phyloP scores from a whole-genome alignment of 2,888 invertebrate genomes.

The Epistrophe grossulariae region DNA sequence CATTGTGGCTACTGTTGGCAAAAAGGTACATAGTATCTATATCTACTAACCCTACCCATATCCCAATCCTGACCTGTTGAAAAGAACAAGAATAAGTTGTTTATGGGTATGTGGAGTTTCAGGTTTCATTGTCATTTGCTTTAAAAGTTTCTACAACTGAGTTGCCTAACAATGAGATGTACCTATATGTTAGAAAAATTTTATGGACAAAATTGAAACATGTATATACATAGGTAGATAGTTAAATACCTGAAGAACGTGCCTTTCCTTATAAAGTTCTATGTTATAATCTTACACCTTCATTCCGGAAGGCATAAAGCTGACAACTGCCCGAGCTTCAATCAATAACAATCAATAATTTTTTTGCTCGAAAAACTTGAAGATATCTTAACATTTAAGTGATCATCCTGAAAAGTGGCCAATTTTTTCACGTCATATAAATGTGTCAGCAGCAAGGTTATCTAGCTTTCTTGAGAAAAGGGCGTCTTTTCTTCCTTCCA shows the following conservation, averaged over 20 bases:
- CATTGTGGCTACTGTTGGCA: slow-evolving; percentile 67
- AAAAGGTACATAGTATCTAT: not conserved
- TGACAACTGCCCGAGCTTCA: too few species aligned
- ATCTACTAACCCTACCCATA: not conserved
- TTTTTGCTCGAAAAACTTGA: too few species aligned
- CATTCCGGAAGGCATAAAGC: too few species aligned
- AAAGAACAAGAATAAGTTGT: slow-evolving; percentile 30
- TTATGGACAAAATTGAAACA: not conserved
- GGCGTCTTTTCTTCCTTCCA: too few species aligned
- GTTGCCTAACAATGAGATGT: not conserved
- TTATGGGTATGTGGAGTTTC: slow-evolving; percentile 28
- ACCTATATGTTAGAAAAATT: not conserved
- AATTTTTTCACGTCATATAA: too few species aligned
- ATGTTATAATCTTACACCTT: too few species aligned
- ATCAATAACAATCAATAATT: too few species aligned
- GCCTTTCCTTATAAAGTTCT: too few species aligned
- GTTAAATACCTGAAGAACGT: not conserved
- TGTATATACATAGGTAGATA: not conserved
- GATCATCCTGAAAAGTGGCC: too few species aligned
- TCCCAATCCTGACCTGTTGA: not conserved
- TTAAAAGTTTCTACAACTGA: not conserved
- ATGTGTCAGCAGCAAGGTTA: too few species aligned
- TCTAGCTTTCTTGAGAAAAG: too few species aligned
- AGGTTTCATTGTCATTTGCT: not conserved
- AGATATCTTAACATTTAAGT: too few species aligned